Conservation (phyloP, 2,888 invertebrate genomes). For the Tuta absoluta region DNA sequence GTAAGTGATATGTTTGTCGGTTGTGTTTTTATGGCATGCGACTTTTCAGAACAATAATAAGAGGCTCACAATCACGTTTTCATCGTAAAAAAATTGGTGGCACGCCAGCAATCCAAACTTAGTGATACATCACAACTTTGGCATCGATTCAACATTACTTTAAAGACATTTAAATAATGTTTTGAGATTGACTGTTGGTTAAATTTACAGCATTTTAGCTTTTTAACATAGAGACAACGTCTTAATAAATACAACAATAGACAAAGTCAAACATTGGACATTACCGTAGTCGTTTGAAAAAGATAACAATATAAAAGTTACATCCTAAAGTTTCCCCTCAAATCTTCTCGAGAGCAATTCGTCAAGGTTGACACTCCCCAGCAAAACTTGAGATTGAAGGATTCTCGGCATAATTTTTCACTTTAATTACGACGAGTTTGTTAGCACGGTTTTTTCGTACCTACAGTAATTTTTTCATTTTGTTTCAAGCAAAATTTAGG, state of each 20-base stretch:
- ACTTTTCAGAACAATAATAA: not conserved
- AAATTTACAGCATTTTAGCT: not conserved
- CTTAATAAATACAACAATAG: not conserved
- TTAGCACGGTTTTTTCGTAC: slow-evolving; percentile 36
- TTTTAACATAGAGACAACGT: no score
- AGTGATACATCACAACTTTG: slow-evolving; percentile 12
- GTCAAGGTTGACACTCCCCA: slow-evolving; percentile 45
- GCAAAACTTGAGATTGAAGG: slow-evolving; percentile 46
- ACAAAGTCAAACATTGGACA: slow-evolving; percentile 29
- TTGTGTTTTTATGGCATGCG: slow-evolving; percentile 32
- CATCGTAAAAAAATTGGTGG: not conserved
- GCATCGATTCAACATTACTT: slow-evolving; percentile 9
- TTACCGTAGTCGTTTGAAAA: slow-evolving; percentile 38
- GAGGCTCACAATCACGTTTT: not conserved
- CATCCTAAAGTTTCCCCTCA: slow-evolving; percentile 36
- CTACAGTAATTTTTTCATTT: slow-evolving; percentile 29
- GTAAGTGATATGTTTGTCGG: slow-evolving; percentile 54
- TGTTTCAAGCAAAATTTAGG: slow-evolving; percentile 28
- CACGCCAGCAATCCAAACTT: not conserved
- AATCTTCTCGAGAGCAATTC: slow-evolving; percentile 45
- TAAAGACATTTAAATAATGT: not conserved
- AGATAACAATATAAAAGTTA: slow-evolving; percentile 58
- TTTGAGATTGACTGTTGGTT: not conserved
- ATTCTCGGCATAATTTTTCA: slow-evolving; percentile 46
- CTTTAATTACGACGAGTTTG: slow-evolving; percentile 45